Evolutionary conservation across 2,888 invertebrate species (phyloP), one percentile per base, ranked within the genome.

Genomic region (Eupeodes latifasciatus): DNA sequence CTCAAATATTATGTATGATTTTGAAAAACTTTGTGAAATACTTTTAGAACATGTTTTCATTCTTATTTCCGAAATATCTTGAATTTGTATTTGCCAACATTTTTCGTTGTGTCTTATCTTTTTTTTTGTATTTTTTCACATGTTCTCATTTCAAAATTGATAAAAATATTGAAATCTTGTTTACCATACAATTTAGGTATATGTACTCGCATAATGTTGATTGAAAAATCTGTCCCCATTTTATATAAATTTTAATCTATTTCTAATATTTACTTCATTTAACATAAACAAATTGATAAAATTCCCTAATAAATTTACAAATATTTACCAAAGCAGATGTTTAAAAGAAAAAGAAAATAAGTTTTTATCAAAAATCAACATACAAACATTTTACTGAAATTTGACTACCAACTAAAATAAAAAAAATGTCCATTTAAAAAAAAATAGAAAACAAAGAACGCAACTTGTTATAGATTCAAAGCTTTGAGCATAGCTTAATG

Each of bases 291-390:
- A 51, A 69, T 53, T 53, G 53, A 53, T 69, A 53, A 69, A 51
- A 34, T 49, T 36, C 19, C 53, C 69, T 36, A 11, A n/a, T 55
- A 55, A 55, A 12, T 7, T 69, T 16, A 40, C 16, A 19, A 53
- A 57, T 72, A 59, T 78, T 79, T 72, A 69, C 76, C 55, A 62
- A 55, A 69, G 77, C 85, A 88, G 85, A 84, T 88, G 85, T 88
- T 85, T 40, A 11, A 6, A 36, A 59, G 14, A 61, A 6, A 59
- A 59, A 59, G 59, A 61, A 72, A 57, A 62, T 71, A 51, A 66
- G 27, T 27, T 80, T 80, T 87, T 87, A 87, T 87, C 87, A 80
- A 72, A 72, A 87, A 62, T 51, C 80, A 80, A 87, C 80, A 87
- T 76, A 87, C 53, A 16, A 11, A 36, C 19, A 53, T 5, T 12